Conservation (phyloP, 2,888 invertebrate species). For the Polymixis lichenea region DNA sequence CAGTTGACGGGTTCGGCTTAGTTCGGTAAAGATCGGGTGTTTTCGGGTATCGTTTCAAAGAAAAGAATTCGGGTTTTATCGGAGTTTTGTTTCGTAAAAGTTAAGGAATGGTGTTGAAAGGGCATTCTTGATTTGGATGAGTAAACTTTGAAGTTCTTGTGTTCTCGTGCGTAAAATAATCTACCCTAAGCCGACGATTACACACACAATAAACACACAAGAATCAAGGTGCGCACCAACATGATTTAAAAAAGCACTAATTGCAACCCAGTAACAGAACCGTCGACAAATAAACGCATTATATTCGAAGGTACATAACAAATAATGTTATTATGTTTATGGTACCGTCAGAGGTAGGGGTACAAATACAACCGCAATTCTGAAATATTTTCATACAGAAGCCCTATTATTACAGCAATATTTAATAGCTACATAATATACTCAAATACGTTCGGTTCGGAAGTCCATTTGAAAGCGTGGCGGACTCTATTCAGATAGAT, state of each 20-base stretch:
- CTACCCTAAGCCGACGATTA: neutral
- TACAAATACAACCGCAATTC: slow-evolving; percentile 1
- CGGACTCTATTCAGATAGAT: slow-evolving; percentile 19
- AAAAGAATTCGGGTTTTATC: slow-evolving; percentile 49
- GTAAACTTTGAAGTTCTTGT: neutral
- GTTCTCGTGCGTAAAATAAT: too few relatives aligned
- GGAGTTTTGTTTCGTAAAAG: slow-evolving; percentile 32
- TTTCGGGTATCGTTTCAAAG: slow-evolving; percentile 44
- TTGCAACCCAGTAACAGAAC: neutral
- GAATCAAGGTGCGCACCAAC: neutral
- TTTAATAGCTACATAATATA: slow-evolving; percentile 7
- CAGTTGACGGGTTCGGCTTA: slow-evolving; percentile 53
- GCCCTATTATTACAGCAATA: slow-evolving; percentile 16
- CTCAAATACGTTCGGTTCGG: slow-evolving; percentile 3
- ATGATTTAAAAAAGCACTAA: neutral
- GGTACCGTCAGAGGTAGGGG: neutral
- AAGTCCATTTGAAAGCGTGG: slow-evolving; percentile 29
- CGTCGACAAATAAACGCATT: neutral
- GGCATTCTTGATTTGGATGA: slow-evolving; percentile 12
- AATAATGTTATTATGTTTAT: too few relatives aligned
- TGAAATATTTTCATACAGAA: slow-evolving; percentile 13
- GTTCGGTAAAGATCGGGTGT: slow-evolving; percentile 32
- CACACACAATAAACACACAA: neutral
- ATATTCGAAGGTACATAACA: neutral
- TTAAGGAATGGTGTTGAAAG: slow-evolving; percentile 28